Evolutionary conservation across 2,888 invertebrate species (phyloP).

Genomic region (Uropetala carovei): DNA sequence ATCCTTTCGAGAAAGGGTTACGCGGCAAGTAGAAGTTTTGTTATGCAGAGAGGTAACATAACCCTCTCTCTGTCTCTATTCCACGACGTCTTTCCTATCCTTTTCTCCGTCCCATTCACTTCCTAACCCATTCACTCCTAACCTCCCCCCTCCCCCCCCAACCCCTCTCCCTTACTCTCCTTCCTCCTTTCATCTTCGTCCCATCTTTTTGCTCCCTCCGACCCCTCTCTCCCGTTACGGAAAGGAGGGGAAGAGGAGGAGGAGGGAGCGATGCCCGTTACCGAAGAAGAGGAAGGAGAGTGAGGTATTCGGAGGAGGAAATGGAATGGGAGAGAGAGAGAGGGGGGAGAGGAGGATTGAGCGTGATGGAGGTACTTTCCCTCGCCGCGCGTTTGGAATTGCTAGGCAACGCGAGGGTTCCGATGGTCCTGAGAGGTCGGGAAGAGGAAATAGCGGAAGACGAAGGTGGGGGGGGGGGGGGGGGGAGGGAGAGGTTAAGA

Average conservation of each 20-base stretch:
- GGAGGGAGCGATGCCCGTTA: not conserved
- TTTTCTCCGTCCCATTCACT: no score
- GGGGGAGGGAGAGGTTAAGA: no score
- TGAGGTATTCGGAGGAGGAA: not conserved
- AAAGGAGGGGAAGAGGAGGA: not conserved
- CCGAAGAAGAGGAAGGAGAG: not conserved
- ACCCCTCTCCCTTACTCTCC: no score
- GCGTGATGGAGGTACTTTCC: no score
- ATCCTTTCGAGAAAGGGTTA: not conserved
- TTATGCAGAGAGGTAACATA: slow-evolving; percentile 7
- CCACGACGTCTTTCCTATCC: not conserved
- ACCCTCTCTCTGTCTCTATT: not conserved
- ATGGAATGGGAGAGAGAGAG: no score
- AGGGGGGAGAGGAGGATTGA: no score
- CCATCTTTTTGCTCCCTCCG: not conserved
- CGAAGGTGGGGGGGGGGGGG: no score
- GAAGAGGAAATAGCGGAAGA: no score
- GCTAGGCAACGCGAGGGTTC: not conserved
- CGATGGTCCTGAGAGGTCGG: no score
- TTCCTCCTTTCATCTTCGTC: no score
- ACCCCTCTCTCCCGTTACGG: not conserved
- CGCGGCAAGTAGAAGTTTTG: not conserved
- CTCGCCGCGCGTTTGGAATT: not conserved
- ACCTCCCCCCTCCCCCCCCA: no score
- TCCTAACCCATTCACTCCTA: no score